A percentile compares a stretch with the other conserved stretches of the same genome.
Evolutionary conservation across 2,797 vertebrate genomes (phyloP).

Genomic region (Argentina silus): DNA sequence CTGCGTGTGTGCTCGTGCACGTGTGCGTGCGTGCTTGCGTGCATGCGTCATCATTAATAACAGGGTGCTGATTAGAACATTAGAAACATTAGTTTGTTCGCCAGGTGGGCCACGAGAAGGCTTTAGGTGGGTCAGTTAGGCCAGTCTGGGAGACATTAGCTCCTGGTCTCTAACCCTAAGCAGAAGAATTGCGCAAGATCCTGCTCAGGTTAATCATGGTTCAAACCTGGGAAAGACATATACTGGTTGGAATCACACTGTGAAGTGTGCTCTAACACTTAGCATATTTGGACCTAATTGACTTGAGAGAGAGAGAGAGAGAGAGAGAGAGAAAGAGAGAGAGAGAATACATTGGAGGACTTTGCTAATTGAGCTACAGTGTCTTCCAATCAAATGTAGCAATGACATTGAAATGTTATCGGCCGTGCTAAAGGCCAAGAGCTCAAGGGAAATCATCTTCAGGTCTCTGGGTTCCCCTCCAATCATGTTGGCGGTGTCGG

Average conservation of each 20-base stretch:
- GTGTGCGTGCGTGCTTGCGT: too few relatives aligned
- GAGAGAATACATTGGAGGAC: background rate
- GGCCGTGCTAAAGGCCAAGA: too few relatives aligned
- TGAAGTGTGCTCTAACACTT: background rate
- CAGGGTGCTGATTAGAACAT: too few relatives aligned
- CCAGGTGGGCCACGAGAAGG: too few relatives aligned
- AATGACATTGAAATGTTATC: background rate
- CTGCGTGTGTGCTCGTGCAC: too few relatives aligned
- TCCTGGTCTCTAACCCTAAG: conserved; percentile 21
- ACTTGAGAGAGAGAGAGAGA: background rate
- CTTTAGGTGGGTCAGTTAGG: background rate
- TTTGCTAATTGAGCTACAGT: background rate
- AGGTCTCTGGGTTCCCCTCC: conserved; percentile 21
- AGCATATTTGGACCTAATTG: background rate
- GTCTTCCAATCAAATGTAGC: background rate
- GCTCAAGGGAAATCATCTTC: background rate
- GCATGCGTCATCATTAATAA: too few relatives aligned
- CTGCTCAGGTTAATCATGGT: conserved; percentile 33
- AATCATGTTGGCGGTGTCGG: conserved; percentile 46
- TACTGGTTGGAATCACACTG: conserved; percentile 4
- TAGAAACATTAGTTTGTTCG: too few relatives aligned
- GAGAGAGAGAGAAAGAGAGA: background rate
- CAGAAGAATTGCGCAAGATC: conserved; percentile 31
- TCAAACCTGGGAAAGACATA: conserved; percentile 38
- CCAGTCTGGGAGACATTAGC: background rate